Percentiles rank a stretch among this genome's conserved stretches.
Evolutionary conservation across 2,888 invertebrate genomes (phyloP).

Genomic region (Lithophane leautieri): DNA sequence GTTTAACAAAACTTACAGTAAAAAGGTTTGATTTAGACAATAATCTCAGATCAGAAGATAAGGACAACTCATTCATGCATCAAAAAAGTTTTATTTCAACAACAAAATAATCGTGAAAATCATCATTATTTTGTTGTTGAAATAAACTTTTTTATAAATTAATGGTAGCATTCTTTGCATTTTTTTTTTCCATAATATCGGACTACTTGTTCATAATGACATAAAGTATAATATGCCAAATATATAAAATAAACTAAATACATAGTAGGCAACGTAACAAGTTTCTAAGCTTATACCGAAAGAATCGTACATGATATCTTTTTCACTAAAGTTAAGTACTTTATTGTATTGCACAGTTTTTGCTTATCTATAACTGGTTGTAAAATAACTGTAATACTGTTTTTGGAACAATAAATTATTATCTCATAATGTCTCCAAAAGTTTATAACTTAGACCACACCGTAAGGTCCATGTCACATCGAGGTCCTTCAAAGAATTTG

Average conservation of each 20-base stretch:
- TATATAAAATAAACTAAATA: not conserved
- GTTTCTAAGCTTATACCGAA: not conserved
- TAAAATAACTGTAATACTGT: no score
- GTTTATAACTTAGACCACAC: slow-evolving; percentile 46
- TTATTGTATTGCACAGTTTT: no score
- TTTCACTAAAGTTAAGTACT: no score
- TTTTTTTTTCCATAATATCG: not conserved
- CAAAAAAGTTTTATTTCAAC: not conserved
- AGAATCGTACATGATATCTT: not conserved
- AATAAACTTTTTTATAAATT: not conserved
- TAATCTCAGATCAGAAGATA: slow-evolving; percentile 30
- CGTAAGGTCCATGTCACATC: slow-evolving; percentile 24
- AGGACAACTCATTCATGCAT: slow-evolving; percentile 18
- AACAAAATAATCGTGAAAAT: not conserved
- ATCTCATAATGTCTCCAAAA: not conserved
- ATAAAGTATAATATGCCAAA: not conserved
- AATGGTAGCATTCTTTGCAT: not conserved
- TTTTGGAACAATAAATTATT: no score
- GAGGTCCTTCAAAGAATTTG: slow-evolving; percentile 57
- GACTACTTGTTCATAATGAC: not conserved
- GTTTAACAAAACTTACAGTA: not conserved
- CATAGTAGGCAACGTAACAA: not conserved
- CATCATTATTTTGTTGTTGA: not conserved
- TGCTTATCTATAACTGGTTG: no score
- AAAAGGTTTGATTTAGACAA: not conserved